Conservation (phyloP, 2,888 invertebrate genomes). For the Tuberolachnus salignus region DNA sequence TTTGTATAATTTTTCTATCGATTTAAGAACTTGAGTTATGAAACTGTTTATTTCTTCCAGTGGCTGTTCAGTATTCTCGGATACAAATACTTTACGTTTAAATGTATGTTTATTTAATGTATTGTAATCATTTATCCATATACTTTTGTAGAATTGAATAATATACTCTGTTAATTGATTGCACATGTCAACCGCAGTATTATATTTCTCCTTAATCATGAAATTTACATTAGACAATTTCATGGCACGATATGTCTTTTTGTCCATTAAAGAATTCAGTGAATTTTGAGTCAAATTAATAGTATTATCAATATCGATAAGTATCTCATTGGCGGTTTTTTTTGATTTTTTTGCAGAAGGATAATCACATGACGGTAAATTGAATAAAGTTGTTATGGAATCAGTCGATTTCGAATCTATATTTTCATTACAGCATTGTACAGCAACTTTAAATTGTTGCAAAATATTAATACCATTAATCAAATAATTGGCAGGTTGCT, state of each 20-base stretch:
- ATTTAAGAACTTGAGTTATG: constrained; percentile 28
- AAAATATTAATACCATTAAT: constrained; percentile 39
- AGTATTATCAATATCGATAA: neutral
- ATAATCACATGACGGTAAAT: neutral
- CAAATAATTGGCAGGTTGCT: constrained; percentile 33
- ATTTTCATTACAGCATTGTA: constrained; percentile 7
- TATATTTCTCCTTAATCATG: neutral
- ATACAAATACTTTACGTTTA: neutral
- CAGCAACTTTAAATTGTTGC: constrained; percentile 32
- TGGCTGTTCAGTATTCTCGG: constrained; percentile 18
- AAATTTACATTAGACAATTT: constrained; percentile 38
- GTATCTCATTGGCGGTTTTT: neutral
- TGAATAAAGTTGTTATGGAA: constrained; percentile 1
- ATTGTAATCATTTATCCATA: constrained; percentile 9
- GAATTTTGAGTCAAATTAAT: constrained; percentile 6
- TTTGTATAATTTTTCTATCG: constrained; percentile 45
- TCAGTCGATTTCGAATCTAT: constrained; percentile 29
- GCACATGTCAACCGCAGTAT: neutral
- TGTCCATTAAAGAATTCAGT: neutral
- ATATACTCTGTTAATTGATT: constrained; percentile 14
- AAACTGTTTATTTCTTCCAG: constrained; percentile 27
- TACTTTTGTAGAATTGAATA: neutral
- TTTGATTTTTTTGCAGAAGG: neutral
- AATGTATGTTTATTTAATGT: neutral
- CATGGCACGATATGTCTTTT: constrained; percentile 29